Conservation (phyloP, 2,797 vertebrate species). For the Cercopithecus hamlyni region DNA sequence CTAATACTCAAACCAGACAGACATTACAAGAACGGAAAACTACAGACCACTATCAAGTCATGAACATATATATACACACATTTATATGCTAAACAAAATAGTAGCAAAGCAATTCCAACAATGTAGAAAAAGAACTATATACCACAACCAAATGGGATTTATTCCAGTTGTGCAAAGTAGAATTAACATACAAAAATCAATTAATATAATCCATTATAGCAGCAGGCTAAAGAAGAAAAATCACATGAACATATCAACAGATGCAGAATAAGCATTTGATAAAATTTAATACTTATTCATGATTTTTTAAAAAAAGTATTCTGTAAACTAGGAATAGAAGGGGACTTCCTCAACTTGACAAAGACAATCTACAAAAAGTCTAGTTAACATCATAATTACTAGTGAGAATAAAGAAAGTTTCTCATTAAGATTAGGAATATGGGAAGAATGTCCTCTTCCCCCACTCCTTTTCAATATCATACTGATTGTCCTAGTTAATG, state of each 20-base stretch:
- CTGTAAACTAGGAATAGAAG: neutral
- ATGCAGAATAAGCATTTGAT: neutral
- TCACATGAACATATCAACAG: neutral
- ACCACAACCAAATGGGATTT: neutral
- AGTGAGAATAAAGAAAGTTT: neutral
- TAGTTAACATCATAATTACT: neutral
- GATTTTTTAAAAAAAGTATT: neutral
- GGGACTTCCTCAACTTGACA: neutral
- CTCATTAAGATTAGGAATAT: neutral
- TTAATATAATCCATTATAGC: neutral
- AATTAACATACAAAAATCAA: neutral
- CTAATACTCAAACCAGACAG: neutral
- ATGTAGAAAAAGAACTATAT: neutral
- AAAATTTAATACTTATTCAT: neutral
- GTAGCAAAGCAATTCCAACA: neutral
- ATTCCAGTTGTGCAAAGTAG: neutral
- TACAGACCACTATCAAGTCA: neutral
- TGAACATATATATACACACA: neutral
- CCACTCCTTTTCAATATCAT: neutral
- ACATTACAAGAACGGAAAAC: neutral
- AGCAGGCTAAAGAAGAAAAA: neutral
- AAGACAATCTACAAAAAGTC: neutral
- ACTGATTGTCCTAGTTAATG: neutral
- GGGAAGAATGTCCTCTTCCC: neutral
- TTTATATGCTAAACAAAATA: neutral